Percentiles rank a stretch among this genome's conserved stretches.
Conservation (phyloP, 2,888 invertebrate genomes). For the Abrostola tripartita region DNA sequence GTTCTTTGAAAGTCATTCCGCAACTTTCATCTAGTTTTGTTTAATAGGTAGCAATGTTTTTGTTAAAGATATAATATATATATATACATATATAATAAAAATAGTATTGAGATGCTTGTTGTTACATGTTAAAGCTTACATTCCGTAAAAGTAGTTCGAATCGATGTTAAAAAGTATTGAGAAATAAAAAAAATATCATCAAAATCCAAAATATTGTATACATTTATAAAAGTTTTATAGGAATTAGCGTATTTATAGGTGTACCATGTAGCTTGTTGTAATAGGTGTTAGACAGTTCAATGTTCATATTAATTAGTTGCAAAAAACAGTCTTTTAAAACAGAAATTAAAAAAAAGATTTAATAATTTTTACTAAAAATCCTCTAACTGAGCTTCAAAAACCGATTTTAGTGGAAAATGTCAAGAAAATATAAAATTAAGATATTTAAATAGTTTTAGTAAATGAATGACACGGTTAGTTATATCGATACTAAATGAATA, state of each 20-base stretch:
- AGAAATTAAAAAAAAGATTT: slow-evolving; percentile 42
- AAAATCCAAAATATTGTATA: slow-evolving; percentile 77
- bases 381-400: slow-evolving; percentile 75
- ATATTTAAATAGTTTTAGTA: slow-evolving; percentile 59
- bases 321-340: slow-evolving; percentile 47
- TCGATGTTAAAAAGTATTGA: slow-evolving; percentile 73
- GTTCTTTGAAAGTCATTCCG: slow-evolving; percentile 37
- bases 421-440: slow-evolving; percentile 61
- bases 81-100: slow-evolving; percentile 49
- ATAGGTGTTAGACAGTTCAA: slow-evolving; percentile 77
- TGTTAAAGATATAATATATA: slow-evolving; percentile 44
- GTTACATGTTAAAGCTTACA: slow-evolving; percentile 80
- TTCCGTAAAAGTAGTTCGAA: slow-evolving; percentile 69
- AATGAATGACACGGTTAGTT: slow-evolving; percentile 18
- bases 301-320: slow-evolving; percentile 68
- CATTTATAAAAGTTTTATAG: slow-evolving; percentile 85
- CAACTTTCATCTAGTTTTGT: slow-evolving; percentile 41
- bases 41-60: slow-evolving; percentile 44
- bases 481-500: slow-evolving; percentile 32
- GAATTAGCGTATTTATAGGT: slow-evolving; percentile 65
- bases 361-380: slow-evolving; percentile 48
- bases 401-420: slow-evolving; percentile 76
- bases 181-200: slow-evolving; percentile 57
- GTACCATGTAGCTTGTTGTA: slow-evolving; percentile 75
- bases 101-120: slow-evolving; percentile 70